Evolutionary conservation across 2,888 invertebrate species (phyloP).

Genomic region (Fabriciana adippe): DNA sequence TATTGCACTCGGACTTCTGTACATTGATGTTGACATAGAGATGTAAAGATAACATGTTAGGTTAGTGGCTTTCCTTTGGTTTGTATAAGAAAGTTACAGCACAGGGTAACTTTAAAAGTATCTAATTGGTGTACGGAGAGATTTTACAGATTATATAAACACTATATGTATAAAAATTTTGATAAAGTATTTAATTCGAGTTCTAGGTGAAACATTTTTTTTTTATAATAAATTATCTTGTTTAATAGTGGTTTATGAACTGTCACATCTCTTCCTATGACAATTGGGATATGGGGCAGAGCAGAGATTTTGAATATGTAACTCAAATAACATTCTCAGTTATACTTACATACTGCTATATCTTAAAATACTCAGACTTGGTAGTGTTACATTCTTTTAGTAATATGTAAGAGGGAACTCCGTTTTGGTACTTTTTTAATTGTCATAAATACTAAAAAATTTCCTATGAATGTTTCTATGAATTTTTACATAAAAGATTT

Average conservation of each 20-base stretch:
- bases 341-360: conserved; percentile 9
- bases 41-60: conserved; percentile 14
- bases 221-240: neutral
- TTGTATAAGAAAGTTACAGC: conserved; percentile 17
- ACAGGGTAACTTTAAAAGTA: conserved; percentile 16
- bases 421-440: conserved; percentile 4
- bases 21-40: conserved; percentile 2
- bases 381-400: neutral
- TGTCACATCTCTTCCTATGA: conserved; percentile 6
- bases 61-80: conserved; percentile 26
- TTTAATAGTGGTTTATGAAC: neutral
- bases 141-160: neutral
- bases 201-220: conserved; percentile 1
- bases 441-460: conserved; percentile 8
- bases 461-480: conserved; percentile 16
- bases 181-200: conserved; percentile 4
- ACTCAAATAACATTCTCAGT: conserved; percentile 2
- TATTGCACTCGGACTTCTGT: conserved; percentile 3
- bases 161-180: conserved; percentile 2
- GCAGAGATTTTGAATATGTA: neutral
- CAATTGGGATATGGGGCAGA: neutral
- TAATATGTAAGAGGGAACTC: neutral
- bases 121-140: conserved; percentile 18
- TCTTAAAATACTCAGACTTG: conserved; percentile 13
- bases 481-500: conserved; percentile 11